Evolutionary conservation across 2,888 invertebrate genomes (phyloP).

Genomic region (Eupithecia dodoneata): DNA sequence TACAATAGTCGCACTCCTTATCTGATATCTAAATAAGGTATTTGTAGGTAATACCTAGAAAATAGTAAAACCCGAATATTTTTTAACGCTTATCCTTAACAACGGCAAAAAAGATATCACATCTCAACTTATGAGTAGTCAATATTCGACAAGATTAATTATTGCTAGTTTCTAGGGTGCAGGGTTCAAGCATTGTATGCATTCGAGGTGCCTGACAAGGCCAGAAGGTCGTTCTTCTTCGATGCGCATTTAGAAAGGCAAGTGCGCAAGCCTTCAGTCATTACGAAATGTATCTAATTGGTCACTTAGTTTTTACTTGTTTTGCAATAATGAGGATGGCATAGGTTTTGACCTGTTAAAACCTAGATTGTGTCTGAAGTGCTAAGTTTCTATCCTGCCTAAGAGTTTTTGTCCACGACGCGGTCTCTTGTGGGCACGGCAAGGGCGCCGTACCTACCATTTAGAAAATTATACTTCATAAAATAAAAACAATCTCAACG

Average conservation of each 20-base stretch:
- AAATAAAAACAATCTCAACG: no score
- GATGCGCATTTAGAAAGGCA: conserved; percentile 39
- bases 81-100: no score
- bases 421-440: no score
- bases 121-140: background rate
- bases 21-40: no score
- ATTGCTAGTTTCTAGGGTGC: background rate
- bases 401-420: no score
- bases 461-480: no score
- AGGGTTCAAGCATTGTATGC: conserved; percentile 4
- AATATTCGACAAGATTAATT: background rate
- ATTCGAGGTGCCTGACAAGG: conserved; percentile 32
- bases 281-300: conserved; percentile 27
- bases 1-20: no score
- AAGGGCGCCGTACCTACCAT: no score
- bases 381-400: no score
- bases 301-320: conserved; percentile 20
- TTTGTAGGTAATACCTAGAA: no score
- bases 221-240: conserved; percentile 21
- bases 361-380: background rate
- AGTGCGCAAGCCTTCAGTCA: conserved; percentile 37
- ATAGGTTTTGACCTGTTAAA: background rate
- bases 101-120: background rate
- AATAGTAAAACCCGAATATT: no score
- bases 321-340: conserved; percentile 18